Base-by-base conservation (phyloP, 1,140 invertebrate genomes). In the Ceratina calcarata region DNA sequence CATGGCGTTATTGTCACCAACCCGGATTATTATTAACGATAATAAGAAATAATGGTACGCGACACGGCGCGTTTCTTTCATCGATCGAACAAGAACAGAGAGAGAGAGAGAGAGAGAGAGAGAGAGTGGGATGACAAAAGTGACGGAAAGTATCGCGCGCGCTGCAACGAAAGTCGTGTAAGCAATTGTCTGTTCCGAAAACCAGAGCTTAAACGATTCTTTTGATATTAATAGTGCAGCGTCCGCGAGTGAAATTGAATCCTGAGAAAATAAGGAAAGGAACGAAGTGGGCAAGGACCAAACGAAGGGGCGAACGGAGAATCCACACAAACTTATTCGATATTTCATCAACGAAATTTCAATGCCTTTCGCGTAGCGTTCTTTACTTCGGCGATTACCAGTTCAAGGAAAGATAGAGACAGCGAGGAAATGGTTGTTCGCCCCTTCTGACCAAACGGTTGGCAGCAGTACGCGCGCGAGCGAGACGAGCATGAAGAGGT, bases 301-400 rank as follows among this genome's bases (percentile, higher is more conserved):
- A 78, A 15, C 68, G 76, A 64, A 78, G 76, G 68, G 70, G 58
- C 55, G 49, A 62, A 78, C 16, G 15, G 20, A 13, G 22, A 37
- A n/a, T n/a, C 10, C 18, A 49, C 13, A 49, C 51, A 37, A 45
- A 16, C 13, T 60, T 32, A 7, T 37, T 51, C 16, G 57, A 45
- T 45, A 45, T 32, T 80, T 62, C 12, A 80, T 80, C 82, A 80
- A 80, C 82, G 77, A 84, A 84, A 71, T 80, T 80, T 53, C 77
- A 84, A 57, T 72, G 67, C 71, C 77, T 84, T 84, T 77, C 76
- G 77, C 67, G 62, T 70, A 76, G 67, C 70, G 64, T 81, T 62
- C 51, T 71, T 61, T 18, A n/a, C 13, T n/a, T 12, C 18, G 37
- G 45, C 24, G 60, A 13, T n/a, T n/a, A n/a, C 13, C 18, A n/a